Evolutionary conservation across 2,113 vertebrate species (phyloP).

Genomic region (Elephantulus edwardii): DNA sequence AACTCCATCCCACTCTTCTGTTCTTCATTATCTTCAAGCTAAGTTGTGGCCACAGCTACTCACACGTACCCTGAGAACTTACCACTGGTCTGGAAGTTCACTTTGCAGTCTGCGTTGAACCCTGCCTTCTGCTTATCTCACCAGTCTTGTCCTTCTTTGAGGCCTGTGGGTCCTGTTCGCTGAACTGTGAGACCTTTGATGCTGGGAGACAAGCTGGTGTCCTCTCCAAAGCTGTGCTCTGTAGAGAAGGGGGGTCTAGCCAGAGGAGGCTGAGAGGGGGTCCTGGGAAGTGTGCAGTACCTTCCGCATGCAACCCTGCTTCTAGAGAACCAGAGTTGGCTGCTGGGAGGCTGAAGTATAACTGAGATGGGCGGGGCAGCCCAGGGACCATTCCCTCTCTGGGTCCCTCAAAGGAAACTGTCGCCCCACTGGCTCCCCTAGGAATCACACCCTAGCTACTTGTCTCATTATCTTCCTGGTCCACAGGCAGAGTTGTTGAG

Average conservation of each 20-base stretch:
- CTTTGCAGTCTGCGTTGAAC: not conserved
- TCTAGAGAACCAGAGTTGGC: not conserved
- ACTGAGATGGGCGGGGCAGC: not conserved
- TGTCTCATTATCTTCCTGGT: conserved; percentile 27
- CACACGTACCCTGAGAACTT: conserved; percentile 87
- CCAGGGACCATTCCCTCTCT: not conserved
- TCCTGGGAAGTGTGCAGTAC: not conserved
- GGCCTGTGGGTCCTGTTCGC: not conserved
- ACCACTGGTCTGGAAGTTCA: conserved; percentile 79
- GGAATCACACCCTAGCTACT: not conserved
- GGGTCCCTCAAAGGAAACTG: not conserved
- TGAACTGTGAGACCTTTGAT: not conserved
- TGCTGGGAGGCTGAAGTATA: not conserved
- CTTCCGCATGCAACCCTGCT: too few species aligned
- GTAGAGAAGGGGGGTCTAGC: not conserved
- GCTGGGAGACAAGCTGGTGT: not conserved
- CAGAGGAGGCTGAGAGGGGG: not conserved
- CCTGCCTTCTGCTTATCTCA: not conserved
- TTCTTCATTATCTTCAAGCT: not conserved
- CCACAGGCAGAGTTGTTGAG: not conserved
- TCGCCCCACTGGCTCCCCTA: not conserved
- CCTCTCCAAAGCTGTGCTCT: not conserved
- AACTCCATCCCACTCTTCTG: not conserved
- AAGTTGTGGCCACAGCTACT: not conserved
- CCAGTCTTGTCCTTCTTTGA: not conserved